Percentiles rank a stretch among this genome's conserved stretches.
These are phyloP conservation scores for Agriopis leucophaearia DNA, from an alignment of 2,888 invertebrate genomes.

Conservation along the genomic window DNA sequence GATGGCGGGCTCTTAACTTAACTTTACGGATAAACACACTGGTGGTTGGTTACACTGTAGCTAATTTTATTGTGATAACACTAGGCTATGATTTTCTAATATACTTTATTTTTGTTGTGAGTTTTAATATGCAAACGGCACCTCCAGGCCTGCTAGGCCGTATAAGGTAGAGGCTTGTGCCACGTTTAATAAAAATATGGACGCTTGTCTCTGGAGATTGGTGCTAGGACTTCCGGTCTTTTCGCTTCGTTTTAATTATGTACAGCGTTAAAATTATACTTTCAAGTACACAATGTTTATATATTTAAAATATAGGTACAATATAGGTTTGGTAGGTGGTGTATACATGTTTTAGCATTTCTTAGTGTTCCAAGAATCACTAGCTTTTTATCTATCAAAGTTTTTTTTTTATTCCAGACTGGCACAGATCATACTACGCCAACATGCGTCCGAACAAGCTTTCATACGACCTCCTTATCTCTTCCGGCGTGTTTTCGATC, in stretches of 20 bases:
- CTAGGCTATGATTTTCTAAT: not conserved
- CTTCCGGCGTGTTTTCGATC: constrained; percentile 88
- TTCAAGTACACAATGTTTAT: too few relatives aligned
- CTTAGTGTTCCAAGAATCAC: too few relatives aligned
- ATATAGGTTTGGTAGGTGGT: too few relatives aligned
- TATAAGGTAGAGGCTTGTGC: constrained; percentile 39
- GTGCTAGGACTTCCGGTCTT: constrained; percentile 61
- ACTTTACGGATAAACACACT: not conserved
- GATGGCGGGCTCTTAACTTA: not conserved
- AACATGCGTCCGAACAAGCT: constrained; percentile 88
- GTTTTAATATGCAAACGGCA: constrained; percentile 46
- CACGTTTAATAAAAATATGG: constrained; percentile 35
- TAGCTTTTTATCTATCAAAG: not conserved
- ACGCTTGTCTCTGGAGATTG: constrained; percentile 63
- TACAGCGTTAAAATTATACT: not conserved
- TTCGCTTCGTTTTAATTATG: constrained; percentile 32
- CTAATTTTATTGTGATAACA: not conserved
- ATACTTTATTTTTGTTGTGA: constrained; percentile 12
- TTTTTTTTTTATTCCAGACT: constrained; percentile 64
- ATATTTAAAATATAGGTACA: too few relatives aligned
- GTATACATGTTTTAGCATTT: not conserved
- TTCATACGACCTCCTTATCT: constrained; percentile 89
- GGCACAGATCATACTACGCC: constrained; percentile 81
- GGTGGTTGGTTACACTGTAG: too few relatives aligned
- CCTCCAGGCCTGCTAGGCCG: constrained; percentile 34